Evolutionary conservation across 2,888 invertebrate species (phyloP).

Genomic region (Synergus japonicus): DNA sequence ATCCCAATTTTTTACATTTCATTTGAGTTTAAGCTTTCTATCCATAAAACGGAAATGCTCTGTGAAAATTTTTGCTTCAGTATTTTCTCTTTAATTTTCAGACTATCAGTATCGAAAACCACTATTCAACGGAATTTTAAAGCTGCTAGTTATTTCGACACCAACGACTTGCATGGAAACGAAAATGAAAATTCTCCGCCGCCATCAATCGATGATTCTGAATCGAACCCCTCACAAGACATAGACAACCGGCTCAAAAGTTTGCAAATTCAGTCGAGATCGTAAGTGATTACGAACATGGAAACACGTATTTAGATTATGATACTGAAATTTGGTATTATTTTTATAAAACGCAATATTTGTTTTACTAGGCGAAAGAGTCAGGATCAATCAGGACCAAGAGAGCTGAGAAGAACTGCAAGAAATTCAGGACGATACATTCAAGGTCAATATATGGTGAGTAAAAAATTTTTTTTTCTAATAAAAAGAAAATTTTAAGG

Average conservation of each 20-base stretch:
- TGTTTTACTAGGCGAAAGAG: constrained; percentile 59
- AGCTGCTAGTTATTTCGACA: constrained; percentile 66
- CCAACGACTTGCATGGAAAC: constrained; percentile 63
- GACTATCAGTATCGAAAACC: constrained; percentile 66
- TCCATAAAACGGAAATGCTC: constrained; percentile 27
- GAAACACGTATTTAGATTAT: background rate
- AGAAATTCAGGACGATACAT: constrained; percentile 73
- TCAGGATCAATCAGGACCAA: constrained; percentile 66
- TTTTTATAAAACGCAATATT: constrained; percentile 21
- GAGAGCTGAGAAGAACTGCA: constrained; percentile 72
- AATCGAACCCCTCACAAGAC: constrained; percentile 70
- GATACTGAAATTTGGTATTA: background rate
- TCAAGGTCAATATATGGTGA: constrained; percentile 74
- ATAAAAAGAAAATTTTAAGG: background rate
- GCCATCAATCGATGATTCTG: constrained; percentile 67
- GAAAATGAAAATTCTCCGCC: constrained; percentile 67
- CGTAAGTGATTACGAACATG: constrained; percentile 63
- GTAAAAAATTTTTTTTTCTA: constrained; percentile 26
- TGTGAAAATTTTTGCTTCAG: constrained; percentile 40
- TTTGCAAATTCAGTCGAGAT: constrained; percentile 70
- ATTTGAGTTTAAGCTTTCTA: constrained; percentile 20
- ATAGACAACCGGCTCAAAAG: constrained; percentile 72
- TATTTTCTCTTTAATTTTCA: constrained; percentile 54
- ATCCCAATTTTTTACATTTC: background rate
- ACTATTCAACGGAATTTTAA: constrained; percentile 64